Conservation (phyloP, 53 echinoderm and acorn worm species). For the Holothuria scabra region DNA sequence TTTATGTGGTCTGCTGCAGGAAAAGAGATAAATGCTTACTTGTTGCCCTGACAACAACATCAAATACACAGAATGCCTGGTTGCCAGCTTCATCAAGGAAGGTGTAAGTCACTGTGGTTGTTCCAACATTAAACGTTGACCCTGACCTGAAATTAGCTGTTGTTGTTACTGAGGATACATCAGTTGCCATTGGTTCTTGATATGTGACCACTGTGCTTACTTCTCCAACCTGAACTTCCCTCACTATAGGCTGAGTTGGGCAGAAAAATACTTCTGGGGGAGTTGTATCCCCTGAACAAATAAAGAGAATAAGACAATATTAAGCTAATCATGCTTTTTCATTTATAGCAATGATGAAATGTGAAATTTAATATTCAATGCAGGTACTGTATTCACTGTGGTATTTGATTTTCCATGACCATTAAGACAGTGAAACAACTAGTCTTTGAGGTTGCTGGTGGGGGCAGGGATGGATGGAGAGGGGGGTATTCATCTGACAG, state of each 20-base stretch:
- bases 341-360: too few relatives aligned
- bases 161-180: neutral
- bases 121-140: conserved; percentile 7
- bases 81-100: conserved; percentile 28
- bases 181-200: conserved; percentile 25
- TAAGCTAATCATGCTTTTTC: too few relatives aligned
- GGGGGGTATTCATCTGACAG: too few relatives aligned
- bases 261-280: conserved; percentile 28
- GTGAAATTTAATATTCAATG: too few relatives aligned
- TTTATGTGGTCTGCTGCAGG: too few relatives aligned
- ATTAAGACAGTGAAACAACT: too few relatives aligned
- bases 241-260: conserved; percentile 18
- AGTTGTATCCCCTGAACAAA: conserved; percentile 18
- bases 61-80: conserved; percentile 26
- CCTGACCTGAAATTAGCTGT: conserved; percentile 20
- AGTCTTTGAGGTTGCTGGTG: too few relatives aligned
- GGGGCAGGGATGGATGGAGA: too few relatives aligned
- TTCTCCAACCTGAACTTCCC: neutral
- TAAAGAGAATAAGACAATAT: too few relatives aligned
- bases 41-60: conserved; percentile 25
- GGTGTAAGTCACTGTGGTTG: neutral
- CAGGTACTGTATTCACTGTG: too few relatives aligned
- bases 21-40: neutral
- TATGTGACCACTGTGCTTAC: conserved; percentile 1
- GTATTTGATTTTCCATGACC: too few relatives aligned